phyloP scores from a whole-genome alignment of 2,113 vertebrate genomes.

The Pelvicachromis taeniatus region DNA sequence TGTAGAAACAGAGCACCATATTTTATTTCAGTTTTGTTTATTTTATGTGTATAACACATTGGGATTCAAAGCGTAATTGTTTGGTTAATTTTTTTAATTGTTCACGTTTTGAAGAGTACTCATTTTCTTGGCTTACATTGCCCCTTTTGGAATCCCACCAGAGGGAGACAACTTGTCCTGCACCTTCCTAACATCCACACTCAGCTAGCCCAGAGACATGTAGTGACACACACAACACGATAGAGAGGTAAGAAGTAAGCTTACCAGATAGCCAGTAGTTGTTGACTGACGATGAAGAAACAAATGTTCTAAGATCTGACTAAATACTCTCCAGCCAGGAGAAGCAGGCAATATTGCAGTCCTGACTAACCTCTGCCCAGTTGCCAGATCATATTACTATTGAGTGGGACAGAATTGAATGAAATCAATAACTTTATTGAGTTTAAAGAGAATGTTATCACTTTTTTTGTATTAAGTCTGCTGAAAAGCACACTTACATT shows the following conservation, averaged over 20 bases:
- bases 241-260: not conserved
- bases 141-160: not conserved
- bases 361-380: not conserved
- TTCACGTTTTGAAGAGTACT: not conserved
- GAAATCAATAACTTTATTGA: not conserved
- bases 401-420: not conserved
- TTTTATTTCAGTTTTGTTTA: not conserved
- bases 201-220: not conserved
- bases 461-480: not conserved
- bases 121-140: not conserved
- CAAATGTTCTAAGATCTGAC: not conserved
- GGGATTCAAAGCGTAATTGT: not conserved
- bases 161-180: not conserved
- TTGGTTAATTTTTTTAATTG: accelerated
- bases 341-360: not conserved
- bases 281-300: not conserved
- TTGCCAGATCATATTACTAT: not conserved
- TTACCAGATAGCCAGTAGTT: not conserved
- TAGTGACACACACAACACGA: not conserved
- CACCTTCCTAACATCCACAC: not conserved
- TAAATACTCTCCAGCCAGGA: not conserved
- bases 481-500: not conserved
- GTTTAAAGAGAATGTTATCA: not conserved
- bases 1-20: no score
- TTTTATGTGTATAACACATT: not conserved